Conservation (phyloP, 2,113 vertebrate genomes). For the Hemiprocne comata region DNA sequence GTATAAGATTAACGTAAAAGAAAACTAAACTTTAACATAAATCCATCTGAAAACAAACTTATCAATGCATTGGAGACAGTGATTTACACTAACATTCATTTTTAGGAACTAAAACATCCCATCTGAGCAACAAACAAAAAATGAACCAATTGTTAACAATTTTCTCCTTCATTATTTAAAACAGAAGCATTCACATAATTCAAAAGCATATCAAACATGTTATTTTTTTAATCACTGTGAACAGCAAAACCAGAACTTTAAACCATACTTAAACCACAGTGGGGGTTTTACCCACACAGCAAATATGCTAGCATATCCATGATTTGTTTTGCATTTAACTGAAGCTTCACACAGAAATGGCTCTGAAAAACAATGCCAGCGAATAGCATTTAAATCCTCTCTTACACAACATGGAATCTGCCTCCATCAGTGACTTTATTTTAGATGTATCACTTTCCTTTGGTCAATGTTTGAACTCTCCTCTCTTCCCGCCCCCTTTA, state of each 20-base stretch:
- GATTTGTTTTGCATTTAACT: slow-evolving; percentile 42
- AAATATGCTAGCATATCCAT: neutral
- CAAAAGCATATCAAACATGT: neutral
- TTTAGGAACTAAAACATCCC: neutral
- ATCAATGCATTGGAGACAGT: neutral
- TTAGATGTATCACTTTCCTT: slow-evolving; percentile 15
- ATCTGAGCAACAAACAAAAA: slow-evolving; percentile 6
- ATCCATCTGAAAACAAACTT: neutral
- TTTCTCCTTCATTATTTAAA: slow-evolving; percentile 25
- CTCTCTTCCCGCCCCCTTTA: neutral
- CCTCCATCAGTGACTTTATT: slow-evolving; percentile 16
- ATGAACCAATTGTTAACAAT: slow-evolving; percentile 25
- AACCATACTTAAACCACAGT: slow-evolving; percentile 19
- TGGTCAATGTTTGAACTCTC: neutral
- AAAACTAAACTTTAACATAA: slow-evolving; percentile 21
- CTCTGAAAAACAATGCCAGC: neutral
- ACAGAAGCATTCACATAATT: slow-evolving; percentile 9
- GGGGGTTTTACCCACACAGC: neutral
- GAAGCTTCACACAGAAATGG: neutral
- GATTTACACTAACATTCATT: neutral
- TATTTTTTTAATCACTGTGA: slow-evolving; percentile 4
- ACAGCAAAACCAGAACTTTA: slow-evolving; percentile 19
- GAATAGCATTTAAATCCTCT: slow-evolving; percentile 2
- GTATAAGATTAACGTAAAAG: slow-evolving; percentile 1
- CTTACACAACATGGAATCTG: slow-evolving; percentile 30